A percentile compares a stretch with the other conserved stretches of the same genome.
phyloP scores from a whole-genome alignment of 2,888 invertebrate species.

The Scaptomyza flava region DNA sequence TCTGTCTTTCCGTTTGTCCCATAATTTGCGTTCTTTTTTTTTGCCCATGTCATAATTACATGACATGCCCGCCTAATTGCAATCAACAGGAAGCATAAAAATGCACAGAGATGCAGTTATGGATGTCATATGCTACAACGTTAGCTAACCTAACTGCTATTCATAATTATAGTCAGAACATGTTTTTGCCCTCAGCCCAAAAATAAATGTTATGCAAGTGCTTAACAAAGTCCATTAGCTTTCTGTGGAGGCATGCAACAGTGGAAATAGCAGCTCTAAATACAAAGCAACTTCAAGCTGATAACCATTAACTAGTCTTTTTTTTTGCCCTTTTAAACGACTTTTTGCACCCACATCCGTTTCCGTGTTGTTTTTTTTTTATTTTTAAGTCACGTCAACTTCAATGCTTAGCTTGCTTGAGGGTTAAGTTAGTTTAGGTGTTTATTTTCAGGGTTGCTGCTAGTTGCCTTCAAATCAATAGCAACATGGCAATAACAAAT shows the following conservation, averaged over 20 bases:
- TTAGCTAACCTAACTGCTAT: conserved; percentile 25
- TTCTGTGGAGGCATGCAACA: not conserved
- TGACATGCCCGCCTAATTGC: conserved; percentile 65
- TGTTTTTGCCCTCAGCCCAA: conserved; percentile 10
- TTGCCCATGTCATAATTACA: conserved; percentile 62
- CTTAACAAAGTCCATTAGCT: conserved; percentile 10
- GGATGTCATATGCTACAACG: conserved; percentile 18
- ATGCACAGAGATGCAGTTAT: conserved; percentile 45
- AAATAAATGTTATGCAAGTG: not conserved
- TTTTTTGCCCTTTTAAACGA: conserved; percentile 15
- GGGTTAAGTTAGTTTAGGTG: conserved; percentile 32
- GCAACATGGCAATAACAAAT: conserved; percentile 34
- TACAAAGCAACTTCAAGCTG: not conserved
- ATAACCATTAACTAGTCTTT: not conserved
- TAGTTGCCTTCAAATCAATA: conserved; percentile 39
- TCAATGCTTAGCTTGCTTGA: conserved; percentile 6
- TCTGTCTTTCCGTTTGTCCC: conserved; percentile 12
- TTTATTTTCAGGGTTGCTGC: conserved; percentile 30
- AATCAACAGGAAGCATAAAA: conserved; percentile 59
- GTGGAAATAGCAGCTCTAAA: too few species aligned
- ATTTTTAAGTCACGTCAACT: conserved; percentile 38
- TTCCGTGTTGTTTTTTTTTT: conserved; percentile 26
- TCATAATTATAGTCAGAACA: conserved; percentile 47
- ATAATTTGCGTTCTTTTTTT: conserved; percentile 46
- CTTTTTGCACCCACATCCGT: conserved; percentile 51